Evolutionary conservation across 2,888 invertebrate species (phyloP), one percentile per base, ranked within the genome.

Genomic region (Pherbina coryleti): DNA sequence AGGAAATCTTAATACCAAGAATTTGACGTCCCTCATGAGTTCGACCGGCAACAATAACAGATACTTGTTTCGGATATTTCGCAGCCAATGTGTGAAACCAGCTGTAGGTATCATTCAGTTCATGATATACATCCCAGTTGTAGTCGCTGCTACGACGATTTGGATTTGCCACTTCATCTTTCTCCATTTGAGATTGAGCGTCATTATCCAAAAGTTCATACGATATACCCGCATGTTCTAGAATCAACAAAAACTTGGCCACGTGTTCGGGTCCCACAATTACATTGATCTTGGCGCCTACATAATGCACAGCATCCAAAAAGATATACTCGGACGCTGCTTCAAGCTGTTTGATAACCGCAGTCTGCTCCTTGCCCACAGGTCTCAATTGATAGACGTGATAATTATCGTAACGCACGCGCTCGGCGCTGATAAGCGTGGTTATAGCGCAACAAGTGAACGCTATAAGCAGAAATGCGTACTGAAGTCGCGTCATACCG

Each of bases 1-100:
- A 89, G 87, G 88, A 49, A 85, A 91, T 89, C 67, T 92, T 92
- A 1, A 93, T 84, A 0, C 93, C 93, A 34, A 91, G 84, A 75
- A 93, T 92, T 75, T 91, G 83, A 5, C 93, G 91, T 0, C 91
- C 92, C 83, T 94, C 92, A 82, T 92, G 92, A 9, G 92, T 91
- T 69, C 83, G 82, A 19, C 93, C 93, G 71, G 88, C 90, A 7
- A 85, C 86, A 28, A 93, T 83, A 0, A 91, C 81, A 78, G 91
- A 83, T 0, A 92, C 90, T 60, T 87, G 87, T 9, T 90, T 82
- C 0, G 92, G 90, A 82, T 91, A 90, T 0, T 87, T 80, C 3
- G 80, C 82, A n/a, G 90, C 91, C 78, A 91, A 85, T 2, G 90
- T 88, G n/a, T 90, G 88, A n/a, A 94, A 88, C 91, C 92, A 93